These are phyloP conservation scores for Epinephelus coioides DNA, from an alignment of 2,797 vertebrate species.

Conservation along the genomic window DNA sequence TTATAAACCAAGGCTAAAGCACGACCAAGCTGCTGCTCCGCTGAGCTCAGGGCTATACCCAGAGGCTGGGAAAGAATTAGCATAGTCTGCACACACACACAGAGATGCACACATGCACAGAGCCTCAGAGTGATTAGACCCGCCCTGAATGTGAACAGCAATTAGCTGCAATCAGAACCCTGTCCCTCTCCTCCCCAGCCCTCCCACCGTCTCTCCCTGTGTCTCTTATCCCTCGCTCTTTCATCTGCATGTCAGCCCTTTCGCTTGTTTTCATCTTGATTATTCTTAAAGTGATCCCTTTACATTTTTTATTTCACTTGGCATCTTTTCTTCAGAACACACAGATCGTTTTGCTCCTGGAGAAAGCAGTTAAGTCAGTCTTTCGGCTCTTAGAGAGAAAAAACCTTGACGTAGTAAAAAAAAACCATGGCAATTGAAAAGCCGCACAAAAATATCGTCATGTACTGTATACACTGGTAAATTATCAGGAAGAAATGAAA, in stretches of 20 bases:
- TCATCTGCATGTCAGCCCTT: slow-evolving; percentile 53
- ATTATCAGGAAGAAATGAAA: no score
- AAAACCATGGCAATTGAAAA: neutral
- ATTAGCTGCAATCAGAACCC: slow-evolving; percentile 79
- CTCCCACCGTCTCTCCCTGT: slow-evolving; percentile 49
- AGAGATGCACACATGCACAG: slow-evolving; percentile 6
- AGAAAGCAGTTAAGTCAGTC: neutral
- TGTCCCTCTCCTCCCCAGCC: slow-evolving; percentile 55
- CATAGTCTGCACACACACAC: slow-evolving; percentile 43
- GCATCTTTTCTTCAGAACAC: neutral
- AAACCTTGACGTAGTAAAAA: no score
- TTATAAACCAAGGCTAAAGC: slow-evolving; percentile 73
- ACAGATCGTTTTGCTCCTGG: neutral
- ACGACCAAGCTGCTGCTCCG: slow-evolving; percentile 38
- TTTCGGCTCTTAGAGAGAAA: neutral
- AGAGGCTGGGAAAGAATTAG: slow-evolving; percentile 56
- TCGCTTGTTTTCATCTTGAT: slow-evolving; percentile 39
- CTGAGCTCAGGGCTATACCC: slow-evolving; percentile 57
- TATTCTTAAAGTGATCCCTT: slow-evolving; percentile 17
- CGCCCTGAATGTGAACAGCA: slow-evolving; percentile 74
- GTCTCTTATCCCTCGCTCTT: slow-evolving; percentile 45
- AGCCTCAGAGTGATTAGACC: slow-evolving; percentile 70
- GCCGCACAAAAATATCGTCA: no score
- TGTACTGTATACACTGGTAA: no score
- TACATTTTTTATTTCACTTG: neutral